Evolutionary conservation across 2,888 invertebrate species (phyloP).

Genomic region (Candidula unifasciata): DNA sequence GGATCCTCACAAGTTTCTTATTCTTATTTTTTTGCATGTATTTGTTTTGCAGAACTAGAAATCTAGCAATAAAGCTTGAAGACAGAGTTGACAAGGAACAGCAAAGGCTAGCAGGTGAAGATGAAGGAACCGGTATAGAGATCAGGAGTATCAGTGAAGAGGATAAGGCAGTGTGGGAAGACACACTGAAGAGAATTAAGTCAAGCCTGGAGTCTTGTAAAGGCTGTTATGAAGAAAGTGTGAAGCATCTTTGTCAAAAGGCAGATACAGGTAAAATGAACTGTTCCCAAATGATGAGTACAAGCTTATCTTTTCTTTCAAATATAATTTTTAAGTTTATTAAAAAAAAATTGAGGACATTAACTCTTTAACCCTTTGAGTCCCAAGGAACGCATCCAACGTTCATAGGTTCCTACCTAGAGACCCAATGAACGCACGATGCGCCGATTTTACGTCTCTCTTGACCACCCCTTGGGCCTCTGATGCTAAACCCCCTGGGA

Average conservation of each 20-base stretch:
- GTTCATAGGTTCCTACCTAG: no score
- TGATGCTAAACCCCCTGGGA: no score
- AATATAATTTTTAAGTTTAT: background rate
- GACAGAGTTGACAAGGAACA: conserved; percentile 33
- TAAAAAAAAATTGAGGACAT: no score
- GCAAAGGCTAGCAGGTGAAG: background rate
- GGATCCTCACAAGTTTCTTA: no score
- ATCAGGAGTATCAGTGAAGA: background rate
- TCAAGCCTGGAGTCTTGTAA: conserved; percentile 30
- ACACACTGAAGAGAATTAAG: conserved; percentile 22
- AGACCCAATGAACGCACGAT: no score
- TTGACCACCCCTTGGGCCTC: no score
- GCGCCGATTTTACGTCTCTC: no score
- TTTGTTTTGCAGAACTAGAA: conserved; percentile 35
- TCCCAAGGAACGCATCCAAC: no score
- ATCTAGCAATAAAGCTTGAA: conserved; percentile 30
- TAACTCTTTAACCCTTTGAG: no score
- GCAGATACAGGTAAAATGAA: background rate
- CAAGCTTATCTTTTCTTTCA: background rate
- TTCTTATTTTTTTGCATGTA: background rate
- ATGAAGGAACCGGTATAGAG: background rate
- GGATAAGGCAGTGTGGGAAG: conserved; percentile 25
- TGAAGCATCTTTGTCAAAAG: conserved; percentile 34
- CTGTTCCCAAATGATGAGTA: background rate
- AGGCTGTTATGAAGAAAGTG: conserved; percentile 41